phyloP scores from a whole-genome alignment of 1,140 invertebrate genomes.

The Ridgeia piscesae region DNA sequence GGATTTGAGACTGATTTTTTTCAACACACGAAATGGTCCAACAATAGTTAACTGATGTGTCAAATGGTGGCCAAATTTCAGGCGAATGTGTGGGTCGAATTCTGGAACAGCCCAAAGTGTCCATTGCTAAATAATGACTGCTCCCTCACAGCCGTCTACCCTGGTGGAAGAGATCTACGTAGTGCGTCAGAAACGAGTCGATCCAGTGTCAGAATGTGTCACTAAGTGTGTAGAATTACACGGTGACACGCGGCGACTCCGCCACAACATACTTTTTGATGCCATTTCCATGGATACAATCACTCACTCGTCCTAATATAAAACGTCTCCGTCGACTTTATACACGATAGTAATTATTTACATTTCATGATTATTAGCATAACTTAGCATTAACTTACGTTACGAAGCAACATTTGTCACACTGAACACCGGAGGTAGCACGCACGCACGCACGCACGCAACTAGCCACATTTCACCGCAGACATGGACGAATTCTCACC shows the following conservation, averaged over 20 bases:
- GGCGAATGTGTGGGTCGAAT: too few relatives aligned
- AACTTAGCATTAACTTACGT: not conserved
- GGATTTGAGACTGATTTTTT: too few relatives aligned
- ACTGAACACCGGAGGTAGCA: not conserved
- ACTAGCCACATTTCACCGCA: not conserved
- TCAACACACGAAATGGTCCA: too few relatives aligned
- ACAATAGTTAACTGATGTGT: too few relatives aligned
- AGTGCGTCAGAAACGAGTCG: not conserved
- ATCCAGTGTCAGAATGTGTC: not conserved
- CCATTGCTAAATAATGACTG: too few relatives aligned
- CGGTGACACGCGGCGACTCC: not conserved
- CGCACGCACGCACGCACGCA: too few relatives aligned
- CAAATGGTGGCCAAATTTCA: too few relatives aligned
- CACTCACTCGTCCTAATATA: not conserved
- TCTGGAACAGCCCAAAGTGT: too few relatives aligned
- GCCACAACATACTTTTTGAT: not conserved
- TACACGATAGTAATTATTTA: not conserved
- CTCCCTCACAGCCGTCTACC: too few relatives aligned
- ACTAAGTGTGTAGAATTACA: not conserved
- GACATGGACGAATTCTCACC: not conserved
- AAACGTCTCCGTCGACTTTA: conserved; percentile 4
- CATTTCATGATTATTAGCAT: not conserved
- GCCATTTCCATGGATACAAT: not conserved
- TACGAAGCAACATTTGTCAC: not conserved
- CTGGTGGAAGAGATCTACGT: not conserved